Base-by-base conservation (phyloP, 2,113 vertebrate genomes). In the Ochotona curzoniae region DNA sequence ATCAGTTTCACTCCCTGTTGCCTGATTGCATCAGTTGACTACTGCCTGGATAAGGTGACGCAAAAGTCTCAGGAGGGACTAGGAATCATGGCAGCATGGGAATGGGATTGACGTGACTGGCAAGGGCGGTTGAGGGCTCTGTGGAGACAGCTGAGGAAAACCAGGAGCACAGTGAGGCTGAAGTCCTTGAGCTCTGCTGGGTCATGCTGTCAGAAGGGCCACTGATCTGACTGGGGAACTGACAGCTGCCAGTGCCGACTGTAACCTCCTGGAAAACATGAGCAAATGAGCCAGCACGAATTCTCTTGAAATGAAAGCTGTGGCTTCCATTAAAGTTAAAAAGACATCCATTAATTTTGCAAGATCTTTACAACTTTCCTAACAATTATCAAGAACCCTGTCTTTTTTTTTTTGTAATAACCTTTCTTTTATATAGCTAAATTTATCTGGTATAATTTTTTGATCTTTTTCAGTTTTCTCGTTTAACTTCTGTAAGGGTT, bases 121-220 rank as follows among this genome's bases (percentile, higher is more conserved):
- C 51, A 15, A 15, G 51, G 51, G 9, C 51, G 99, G 99, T 98
- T 97, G 99, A 99, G 83, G 98, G 98, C 7, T 98, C 98, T 28
- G 97, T 99, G 96, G 99, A 99, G 97, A 99, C 99, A 0, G 99
- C 99, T 0, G 99, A 99, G 97, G 99, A 99, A 97, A 99, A 99
- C 18, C 99, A 98, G 91, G 99, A 99, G 89, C 99, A 99, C 1
- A 98, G 99, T 0, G 98, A 99, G 84, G 98, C 99, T 17, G 99
- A 99, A 91, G 99, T 99, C 96, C 98, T 98, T 66, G 99, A 99
- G 86, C 97, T 99, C 73, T 99, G 99, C 97, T 98, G 98, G 44
- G 99, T 99, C 83, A 99, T 99, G 99, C 99, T 99, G 97, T 98
- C 85, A 99, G 99, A 98, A 99, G 99, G 99, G 97, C 98, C n/a